phyloP scores from a whole-genome alignment of 2,113 vertebrate species.

The Oreocharis arfaki region DNA sequence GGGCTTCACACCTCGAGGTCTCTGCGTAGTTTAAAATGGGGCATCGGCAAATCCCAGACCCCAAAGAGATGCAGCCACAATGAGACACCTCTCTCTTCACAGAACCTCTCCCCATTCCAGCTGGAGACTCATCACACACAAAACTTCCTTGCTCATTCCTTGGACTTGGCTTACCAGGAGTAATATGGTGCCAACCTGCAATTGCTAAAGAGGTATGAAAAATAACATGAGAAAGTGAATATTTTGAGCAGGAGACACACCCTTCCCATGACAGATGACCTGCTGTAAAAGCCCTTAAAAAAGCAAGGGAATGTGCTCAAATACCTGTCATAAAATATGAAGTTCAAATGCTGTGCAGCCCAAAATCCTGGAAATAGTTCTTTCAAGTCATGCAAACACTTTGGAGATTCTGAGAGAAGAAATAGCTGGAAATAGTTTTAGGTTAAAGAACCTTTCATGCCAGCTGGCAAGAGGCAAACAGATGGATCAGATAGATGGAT shows the following conservation, averaged over 20 bases:
- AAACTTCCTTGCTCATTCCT: not conserved
- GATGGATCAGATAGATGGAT: conserved; percentile 21
- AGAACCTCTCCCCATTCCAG: not conserved
- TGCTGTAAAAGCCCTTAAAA: not conserved
- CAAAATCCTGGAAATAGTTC: not conserved
- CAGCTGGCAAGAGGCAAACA: conserved; percentile 25
- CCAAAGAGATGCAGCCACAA: not conserved
- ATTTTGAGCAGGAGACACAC: not conserved
- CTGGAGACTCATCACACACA: not conserved
- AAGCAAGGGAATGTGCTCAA: not conserved
- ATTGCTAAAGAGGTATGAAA: not conserved
- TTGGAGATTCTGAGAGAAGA: not conserved
- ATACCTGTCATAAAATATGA: not conserved
- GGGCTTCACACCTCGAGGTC: not conserved
- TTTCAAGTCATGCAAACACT: not conserved
- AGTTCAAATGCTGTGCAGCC: not conserved
- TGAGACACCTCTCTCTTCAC: not conserved
- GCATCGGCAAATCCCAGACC: not conserved
- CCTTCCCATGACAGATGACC: not conserved
- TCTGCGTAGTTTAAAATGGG: not conserved
- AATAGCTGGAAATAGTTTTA: conserved; percentile 40
- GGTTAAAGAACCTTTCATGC: conserved; percentile 2
- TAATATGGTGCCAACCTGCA: not conserved
- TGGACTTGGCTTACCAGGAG: not conserved
- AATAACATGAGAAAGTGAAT: not conserved